Evolutionary conservation across 2,797 vertebrate species (phyloP).

Genomic region (Chelon auratus): DNA sequence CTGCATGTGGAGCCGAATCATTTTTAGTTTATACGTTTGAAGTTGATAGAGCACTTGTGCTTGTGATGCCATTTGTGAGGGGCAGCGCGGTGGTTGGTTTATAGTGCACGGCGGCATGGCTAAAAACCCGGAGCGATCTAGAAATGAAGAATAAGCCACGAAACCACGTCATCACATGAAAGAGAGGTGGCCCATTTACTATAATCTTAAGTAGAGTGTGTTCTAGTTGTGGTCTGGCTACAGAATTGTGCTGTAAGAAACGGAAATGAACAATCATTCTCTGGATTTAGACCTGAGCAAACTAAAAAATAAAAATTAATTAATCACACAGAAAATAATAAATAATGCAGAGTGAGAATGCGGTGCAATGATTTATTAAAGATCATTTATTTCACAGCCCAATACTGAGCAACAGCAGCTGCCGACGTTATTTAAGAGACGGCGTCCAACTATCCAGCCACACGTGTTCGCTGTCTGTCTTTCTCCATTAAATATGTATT

Average conservation of each 20-base stretch:
- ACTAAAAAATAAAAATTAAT: constrained; percentile 20
- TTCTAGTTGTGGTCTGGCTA: constrained; percentile 61
- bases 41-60: constrained; percentile 15
- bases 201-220: constrained; percentile 51
- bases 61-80: constrained; percentile 29
- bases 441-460: constrained; percentile 47
- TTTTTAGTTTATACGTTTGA: constrained; percentile 33
- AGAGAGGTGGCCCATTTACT: constrained; percentile 45
- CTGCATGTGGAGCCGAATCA: constrained; percentile 31
- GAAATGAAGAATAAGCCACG: constrained; percentile 50
- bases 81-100: constrained; percentile 45
- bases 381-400: constrained; percentile 22
- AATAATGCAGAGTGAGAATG: constrained; percentile 58
- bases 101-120: constrained; percentile 44
- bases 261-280: constrained; percentile 52
- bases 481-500: constrained; percentile 90
- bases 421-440: constrained; percentile 33
- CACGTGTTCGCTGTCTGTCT: constrained; percentile 75
- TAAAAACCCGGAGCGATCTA: constrained; percentile 33
- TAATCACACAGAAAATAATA: constrained; percentile 48
- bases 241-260: constrained; percentile 42
- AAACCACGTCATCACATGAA: constrained; percentile 57
- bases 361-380: constrained; percentile 34
- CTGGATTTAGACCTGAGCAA: constrained; percentile 16
- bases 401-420: constrained; percentile 40